A percentile compares a stretch with the other conserved stretches of the same genome.
phyloP scores from a whole-genome alignment of 2,888 invertebrate species.

The Ommatoiulus sabulosus region DNA sequence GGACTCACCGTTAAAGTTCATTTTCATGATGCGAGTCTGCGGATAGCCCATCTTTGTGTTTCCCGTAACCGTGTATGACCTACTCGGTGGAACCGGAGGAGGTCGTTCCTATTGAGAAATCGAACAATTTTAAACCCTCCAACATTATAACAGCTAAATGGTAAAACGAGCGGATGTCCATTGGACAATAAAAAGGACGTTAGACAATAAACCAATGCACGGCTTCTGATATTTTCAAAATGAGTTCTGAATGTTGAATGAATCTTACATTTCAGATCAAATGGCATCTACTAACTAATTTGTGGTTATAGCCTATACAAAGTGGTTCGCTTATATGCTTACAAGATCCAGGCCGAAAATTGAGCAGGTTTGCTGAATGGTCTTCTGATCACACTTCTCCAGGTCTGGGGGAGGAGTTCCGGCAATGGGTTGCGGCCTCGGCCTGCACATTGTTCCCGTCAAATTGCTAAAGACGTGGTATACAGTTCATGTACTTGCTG shows the following conservation, averaged over 20 bases:
- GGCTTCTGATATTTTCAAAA: too few species aligned
- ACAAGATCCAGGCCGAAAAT: constrained; percentile 90
- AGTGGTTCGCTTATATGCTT: constrained; percentile 63
- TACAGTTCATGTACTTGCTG: constrained; percentile 61
- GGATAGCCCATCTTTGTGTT: constrained; percentile 93
- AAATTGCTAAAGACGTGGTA: constrained; percentile 61
- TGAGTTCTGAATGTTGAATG: too few species aligned
- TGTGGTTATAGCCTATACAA: too few species aligned
- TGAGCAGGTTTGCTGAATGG: constrained; percentile 90
- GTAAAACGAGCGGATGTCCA: too few species aligned
- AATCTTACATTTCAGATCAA: too few species aligned
- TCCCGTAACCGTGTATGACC: constrained; percentile 89
- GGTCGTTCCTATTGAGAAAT: constrained; percentile 78
- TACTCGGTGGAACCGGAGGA: constrained; percentile 90
- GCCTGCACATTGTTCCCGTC: constrained; percentile 68
- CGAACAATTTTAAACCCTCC: background rate
- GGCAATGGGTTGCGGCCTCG: constrained; percentile 89
- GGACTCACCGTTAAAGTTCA: constrained; percentile 66
- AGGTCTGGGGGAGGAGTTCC: constrained; percentile 87
- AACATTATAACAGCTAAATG: too few species aligned
- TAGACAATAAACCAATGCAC: too few species aligned
- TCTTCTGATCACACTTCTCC: constrained; percentile 88
- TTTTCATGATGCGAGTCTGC: constrained; percentile 90
- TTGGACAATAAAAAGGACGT: too few species aligned
- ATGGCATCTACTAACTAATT: too few species aligned